A percentile compares a stretch with the other conserved stretches of the same genome.
Conservation (phyloP, 2,888 invertebrate species). For the Lochmaea crataegi region DNA sequence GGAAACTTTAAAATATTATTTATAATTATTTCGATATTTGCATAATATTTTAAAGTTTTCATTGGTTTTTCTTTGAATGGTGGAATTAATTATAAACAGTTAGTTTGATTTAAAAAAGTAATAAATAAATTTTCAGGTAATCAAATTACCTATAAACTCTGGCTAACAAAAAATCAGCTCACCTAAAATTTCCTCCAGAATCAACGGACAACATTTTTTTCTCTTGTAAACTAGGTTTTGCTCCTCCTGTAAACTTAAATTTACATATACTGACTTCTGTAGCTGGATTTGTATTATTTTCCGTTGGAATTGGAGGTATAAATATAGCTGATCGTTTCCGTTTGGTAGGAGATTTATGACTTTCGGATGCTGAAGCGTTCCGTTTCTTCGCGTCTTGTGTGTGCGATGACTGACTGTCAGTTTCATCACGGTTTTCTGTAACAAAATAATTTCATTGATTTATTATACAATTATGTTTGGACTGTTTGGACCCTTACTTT, state of each 20-base stretch:
- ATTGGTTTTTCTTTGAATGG: no score
- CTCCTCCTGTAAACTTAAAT: conserved; percentile 93
- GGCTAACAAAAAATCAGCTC: conserved; percentile 54
- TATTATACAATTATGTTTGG: no score
- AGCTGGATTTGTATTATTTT: conserved; percentile 80
- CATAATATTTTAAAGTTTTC: no score
- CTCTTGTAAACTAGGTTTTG: conserved; percentile 88
- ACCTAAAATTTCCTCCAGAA: conserved; percentile 86
- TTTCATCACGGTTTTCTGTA: conserved; percentile 64
- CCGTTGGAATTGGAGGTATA: conserved; percentile 83
- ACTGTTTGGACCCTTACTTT: no score
- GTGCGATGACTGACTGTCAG: conserved; percentile 61
- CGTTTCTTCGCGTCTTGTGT: conserved; percentile 50
- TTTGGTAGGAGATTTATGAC: conserved; percentile 69
- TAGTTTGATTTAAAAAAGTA: no score
- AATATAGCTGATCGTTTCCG: conserved; percentile 86
- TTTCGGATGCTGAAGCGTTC: conserved; percentile 60
- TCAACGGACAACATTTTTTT: conserved; percentile 94
- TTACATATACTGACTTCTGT: conserved; percentile 88
- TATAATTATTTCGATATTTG: no score
- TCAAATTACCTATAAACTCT: neutral
- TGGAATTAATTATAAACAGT: no score
- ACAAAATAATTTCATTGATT: conserved; percentile 11
- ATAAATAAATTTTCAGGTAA: no score
- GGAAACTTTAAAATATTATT: no score